Evolutionary conservation across 2,888 invertebrate species (phyloP).

Genomic region (Acanthoscelides obtectus): DNA sequence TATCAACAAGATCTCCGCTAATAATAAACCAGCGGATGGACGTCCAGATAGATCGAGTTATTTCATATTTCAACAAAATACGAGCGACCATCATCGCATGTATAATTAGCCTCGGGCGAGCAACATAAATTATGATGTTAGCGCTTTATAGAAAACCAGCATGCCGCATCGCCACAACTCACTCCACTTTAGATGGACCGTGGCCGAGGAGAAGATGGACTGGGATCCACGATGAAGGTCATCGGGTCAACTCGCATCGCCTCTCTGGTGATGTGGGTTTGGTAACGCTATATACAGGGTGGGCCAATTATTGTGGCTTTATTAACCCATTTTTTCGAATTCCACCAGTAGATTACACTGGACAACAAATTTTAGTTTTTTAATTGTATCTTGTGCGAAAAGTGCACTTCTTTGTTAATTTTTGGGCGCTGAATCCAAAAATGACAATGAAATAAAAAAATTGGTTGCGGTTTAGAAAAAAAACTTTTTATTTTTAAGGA

Average conservation of each 20-base stretch:
- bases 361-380: too few species aligned
- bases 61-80: slow-evolving; percentile 47
- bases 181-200: not conserved
- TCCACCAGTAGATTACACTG: too few species aligned
- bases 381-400: too few species aligned
- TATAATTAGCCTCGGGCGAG: slow-evolving; percentile 46
- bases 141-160: slow-evolving; percentile 43
- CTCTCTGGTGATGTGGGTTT: not conserved
- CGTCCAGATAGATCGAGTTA: slow-evolving; percentile 41
- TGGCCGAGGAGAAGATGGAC: not conserved
- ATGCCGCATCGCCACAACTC: not conserved
- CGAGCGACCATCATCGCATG: slow-evolving; percentile 42
- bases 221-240: not conserved
- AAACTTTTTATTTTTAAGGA: too few species aligned
- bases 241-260: not conserved
- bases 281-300: not conserved
- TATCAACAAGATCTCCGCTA: slow-evolving; percentile 36
- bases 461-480: too few species aligned
- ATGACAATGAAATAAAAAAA: too few species aligned
- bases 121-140: slow-evolving; percentile 47
- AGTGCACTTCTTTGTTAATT: too few species aligned
- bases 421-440: too few species aligned
- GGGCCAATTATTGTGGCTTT: too few species aligned
- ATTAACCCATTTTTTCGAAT: too few species aligned
- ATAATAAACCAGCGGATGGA: slow-evolving; percentile 41